A percentile compares a stretch with the other conserved stretches of the same genome.
Evolutionary conservation across 1,140 invertebrate species (phyloP).

Genomic region (Heliconius hermathena): DNA sequence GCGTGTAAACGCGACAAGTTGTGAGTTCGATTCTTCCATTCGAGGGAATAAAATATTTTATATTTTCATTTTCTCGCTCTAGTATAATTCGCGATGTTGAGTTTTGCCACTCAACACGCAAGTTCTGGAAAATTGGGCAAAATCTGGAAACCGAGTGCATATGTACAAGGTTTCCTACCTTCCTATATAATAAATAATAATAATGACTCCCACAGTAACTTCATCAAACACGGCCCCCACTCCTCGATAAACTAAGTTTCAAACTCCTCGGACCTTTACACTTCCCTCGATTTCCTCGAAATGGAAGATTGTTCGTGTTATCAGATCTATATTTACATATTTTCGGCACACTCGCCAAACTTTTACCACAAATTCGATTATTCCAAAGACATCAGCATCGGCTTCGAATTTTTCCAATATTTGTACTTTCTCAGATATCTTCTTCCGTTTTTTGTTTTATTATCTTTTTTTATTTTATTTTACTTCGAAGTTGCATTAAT

Average conservation of each 20-base stretch:
- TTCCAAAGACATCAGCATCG: constrained; percentile 14
- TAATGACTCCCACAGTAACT: background rate
- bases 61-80: too few relatives aligned
- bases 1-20: too few relatives aligned
- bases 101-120: too few relatives aligned
- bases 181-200: too few relatives aligned
- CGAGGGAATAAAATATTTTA: too few relatives aligned
- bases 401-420: constrained; percentile 12
- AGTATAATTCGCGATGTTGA: too few relatives aligned
- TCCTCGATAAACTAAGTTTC: background rate
- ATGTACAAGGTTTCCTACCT: too few relatives aligned
- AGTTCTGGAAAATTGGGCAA: too few relatives aligned
- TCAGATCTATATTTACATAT: constrained; percentile 31
- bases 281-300: constrained; percentile 2
- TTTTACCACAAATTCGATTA: constrained; percentile 27
- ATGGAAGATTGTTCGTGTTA: constrained; percentile 25
- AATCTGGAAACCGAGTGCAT: too few relatives aligned
- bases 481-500: background rate
- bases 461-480: background rate
- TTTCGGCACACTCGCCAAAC: constrained; percentile 15
- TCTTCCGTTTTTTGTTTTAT: constrained; percentile 7
- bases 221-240: background rate
- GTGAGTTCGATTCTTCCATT: too few relatives aligned
- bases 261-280: background rate
- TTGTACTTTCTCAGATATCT: constrained; percentile 4